A percentile compares a stretch with the other conserved stretches of the same genome.
phyloP scores from a whole-genome alignment of 1,140 invertebrate genomes.

The Bombus waltoni region DNA sequence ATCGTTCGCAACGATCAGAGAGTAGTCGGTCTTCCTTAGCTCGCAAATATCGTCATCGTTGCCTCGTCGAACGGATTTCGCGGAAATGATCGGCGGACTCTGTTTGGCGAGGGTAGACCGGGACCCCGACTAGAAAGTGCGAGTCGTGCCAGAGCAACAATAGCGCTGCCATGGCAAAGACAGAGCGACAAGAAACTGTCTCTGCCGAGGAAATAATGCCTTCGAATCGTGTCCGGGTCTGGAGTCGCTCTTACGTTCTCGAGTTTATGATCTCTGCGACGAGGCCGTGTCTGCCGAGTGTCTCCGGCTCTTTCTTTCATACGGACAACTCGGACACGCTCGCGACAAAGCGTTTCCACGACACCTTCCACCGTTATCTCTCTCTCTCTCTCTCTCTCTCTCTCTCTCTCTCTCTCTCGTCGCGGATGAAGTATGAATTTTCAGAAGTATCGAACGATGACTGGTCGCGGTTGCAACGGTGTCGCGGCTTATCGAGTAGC shows the following conservation, averaged over 20 bases:
- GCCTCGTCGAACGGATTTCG: not conserved
- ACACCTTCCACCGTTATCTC: constrained; percentile 1
- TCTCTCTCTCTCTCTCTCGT: not conserved
- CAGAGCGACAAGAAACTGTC: constrained; percentile 35
- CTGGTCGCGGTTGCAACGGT: not conserved
- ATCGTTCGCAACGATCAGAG: not conserved
- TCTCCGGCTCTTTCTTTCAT: constrained; percentile 11
- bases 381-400: not conserved
- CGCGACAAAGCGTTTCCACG: not conserved
- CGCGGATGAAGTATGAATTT: constrained; percentile 17
- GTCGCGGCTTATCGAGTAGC: not conserved
- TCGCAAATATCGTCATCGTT: not conserved
- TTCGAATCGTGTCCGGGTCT: constrained; percentile 36
- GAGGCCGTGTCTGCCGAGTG: constrained; percentile 8
- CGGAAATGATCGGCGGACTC: constrained; percentile 26
- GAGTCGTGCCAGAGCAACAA: constrained; percentile 52
- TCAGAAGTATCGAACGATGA: constrained; percentile 9
- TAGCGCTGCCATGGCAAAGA: constrained; percentile 31
- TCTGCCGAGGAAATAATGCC: constrained; percentile 24
- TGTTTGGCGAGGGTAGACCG: constrained; percentile 27
- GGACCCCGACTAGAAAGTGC: constrained; percentile 57
- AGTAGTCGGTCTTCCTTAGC: not conserved
- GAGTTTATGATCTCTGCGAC: constrained; percentile 33
- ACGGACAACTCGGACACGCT: not conserved
- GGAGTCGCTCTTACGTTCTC: constrained; percentile 26